Evolutionary conservation across 2,888 invertebrate species (phyloP).

Genomic region (Cantharis nigra): DNA sequence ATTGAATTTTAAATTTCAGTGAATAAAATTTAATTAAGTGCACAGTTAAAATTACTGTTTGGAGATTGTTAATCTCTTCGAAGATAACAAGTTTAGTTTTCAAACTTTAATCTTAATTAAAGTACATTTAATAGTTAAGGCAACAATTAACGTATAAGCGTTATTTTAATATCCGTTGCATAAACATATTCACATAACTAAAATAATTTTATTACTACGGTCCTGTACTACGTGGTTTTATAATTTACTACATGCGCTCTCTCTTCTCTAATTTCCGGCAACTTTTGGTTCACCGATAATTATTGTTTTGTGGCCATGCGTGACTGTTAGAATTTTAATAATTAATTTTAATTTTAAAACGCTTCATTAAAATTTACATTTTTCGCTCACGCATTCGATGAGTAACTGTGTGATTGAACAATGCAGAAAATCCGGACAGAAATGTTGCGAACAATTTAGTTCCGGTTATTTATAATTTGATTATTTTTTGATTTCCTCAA

Average conservation of each 20-base stretch:
- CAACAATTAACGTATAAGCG: conserved; percentile 17
- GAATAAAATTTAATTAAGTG: background rate
- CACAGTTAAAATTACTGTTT: conserved; percentile 14
- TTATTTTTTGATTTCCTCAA: background rate
- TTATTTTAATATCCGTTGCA: conserved; percentile 1
- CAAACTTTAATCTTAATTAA: conserved; percentile 15
- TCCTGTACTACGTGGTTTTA: conserved; percentile 28
- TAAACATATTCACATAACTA: background rate
- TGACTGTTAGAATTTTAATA: conserved; percentile 21
- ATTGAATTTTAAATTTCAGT: background rate
- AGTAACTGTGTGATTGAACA: background rate
- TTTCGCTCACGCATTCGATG: background rate
- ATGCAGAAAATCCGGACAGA: background rate
- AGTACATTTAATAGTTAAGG: conserved; percentile 25
- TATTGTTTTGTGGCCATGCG: conserved; percentile 25
- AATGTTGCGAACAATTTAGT: background rate
- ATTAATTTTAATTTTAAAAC: conserved; percentile 22
- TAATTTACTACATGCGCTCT: conserved; percentile 28
- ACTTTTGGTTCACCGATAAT: conserved; percentile 30
- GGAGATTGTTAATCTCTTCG: conserved; percentile 13
- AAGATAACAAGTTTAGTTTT: conserved; percentile 22
- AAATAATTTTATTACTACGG: conserved; percentile 23
- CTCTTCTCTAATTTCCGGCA: conserved; percentile 22
- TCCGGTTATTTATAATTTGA: background rate
- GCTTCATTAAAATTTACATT: conserved; percentile 2